These are phyloP conservation scores for Lasioglossum albipes DNA, from an alignment of 1,140 invertebrate genomes.

Conservation along the genomic window DNA sequence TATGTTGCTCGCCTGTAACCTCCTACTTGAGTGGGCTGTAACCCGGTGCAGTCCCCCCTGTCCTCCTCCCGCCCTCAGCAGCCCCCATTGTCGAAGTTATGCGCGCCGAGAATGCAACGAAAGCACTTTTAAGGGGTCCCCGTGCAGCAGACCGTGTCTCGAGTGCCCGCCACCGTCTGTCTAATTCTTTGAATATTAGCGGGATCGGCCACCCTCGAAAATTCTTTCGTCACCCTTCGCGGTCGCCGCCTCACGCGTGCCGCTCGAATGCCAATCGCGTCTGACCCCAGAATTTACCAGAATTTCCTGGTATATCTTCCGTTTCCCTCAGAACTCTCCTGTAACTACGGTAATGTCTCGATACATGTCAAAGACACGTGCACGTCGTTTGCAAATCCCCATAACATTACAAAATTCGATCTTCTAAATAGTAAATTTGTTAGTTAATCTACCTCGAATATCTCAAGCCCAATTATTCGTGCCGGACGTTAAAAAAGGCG, in stretches of 20 bases:
- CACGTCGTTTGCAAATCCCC: too few species aligned
- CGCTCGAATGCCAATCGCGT: conserved; percentile 39
- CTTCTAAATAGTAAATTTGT: too few species aligned
- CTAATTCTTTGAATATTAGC: conserved; percentile 68
- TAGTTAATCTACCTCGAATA: too few species aligned
- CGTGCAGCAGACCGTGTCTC: conserved; percentile 62
- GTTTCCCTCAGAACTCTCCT: too few species aligned
- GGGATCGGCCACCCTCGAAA: conserved; percentile 60
- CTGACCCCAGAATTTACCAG: background rate
- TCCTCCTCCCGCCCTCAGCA: conserved; percentile 10
- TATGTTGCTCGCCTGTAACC: conserved; percentile 63
- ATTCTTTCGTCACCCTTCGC: conserved; percentile 38
- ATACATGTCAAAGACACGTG: too few species aligned
- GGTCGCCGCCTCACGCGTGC: conserved; percentile 12
- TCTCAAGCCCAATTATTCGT: too few species aligned
- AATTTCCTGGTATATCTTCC: too few species aligned
- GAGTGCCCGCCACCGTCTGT: conserved; percentile 61
- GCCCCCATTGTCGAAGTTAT: conserved; percentile 59
- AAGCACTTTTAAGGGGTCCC: conserved; percentile 65
- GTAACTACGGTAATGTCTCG: too few species aligned
- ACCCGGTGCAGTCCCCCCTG: conserved; percentile 45
- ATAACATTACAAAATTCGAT: too few species aligned
- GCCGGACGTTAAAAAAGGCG: too few species aligned
- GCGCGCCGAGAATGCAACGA: conserved; percentile 61
- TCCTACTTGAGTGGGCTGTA: conserved; percentile 62